These are phyloP conservation scores for Temnothorax nylanderi DNA, from an alignment of 1,140 invertebrate genomes.

Conservation along the genomic window DNA sequence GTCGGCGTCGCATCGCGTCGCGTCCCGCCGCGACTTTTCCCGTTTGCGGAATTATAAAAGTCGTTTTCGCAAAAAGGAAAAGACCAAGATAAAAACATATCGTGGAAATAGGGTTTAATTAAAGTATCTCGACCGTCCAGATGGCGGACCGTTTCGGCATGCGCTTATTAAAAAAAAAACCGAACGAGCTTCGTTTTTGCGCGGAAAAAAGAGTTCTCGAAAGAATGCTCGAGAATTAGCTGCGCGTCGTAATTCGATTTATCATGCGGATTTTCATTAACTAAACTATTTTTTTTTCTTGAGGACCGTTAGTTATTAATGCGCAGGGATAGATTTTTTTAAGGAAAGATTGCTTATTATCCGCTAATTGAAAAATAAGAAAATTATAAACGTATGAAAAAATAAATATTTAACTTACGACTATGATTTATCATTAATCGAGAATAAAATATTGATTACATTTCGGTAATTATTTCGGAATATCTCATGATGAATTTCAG, in stretches of 20 bases:
- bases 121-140: slow-evolving; percentile 66
- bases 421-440: neutral
- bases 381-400: no score
- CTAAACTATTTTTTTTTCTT: neutral
- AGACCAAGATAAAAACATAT: slow-evolving; percentile 46
- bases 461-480: slow-evolving; percentile 23
- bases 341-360: neutral
- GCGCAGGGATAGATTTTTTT: neutral
- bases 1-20: slow-evolving; percentile 24
- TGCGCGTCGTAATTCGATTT: slow-evolving; percentile 32
- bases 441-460: neutral
- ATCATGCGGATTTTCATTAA: neutral
- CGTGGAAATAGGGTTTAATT: slow-evolving; percentile 70
- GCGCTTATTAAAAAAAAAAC: slow-evolving; percentile 53
- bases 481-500: neutral
- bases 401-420: neutral
- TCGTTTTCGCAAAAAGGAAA: neutral
- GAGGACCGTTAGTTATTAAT: neutral
- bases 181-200: slow-evolving; percentile 6
- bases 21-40: slow-evolving; percentile 27
- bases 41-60: slow-evolving; percentile 39
- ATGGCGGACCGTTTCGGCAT: slow-evolving; percentile 34
- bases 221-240: slow-evolving; percentile 33
- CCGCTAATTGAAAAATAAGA: neutral
- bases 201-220: slow-evolving; percentile 17